A percentile compares a stretch with the other conserved stretches of the same genome.
Conservation (phyloP, 2,797 vertebrate species). For the Cossypha heuglini region DNA sequence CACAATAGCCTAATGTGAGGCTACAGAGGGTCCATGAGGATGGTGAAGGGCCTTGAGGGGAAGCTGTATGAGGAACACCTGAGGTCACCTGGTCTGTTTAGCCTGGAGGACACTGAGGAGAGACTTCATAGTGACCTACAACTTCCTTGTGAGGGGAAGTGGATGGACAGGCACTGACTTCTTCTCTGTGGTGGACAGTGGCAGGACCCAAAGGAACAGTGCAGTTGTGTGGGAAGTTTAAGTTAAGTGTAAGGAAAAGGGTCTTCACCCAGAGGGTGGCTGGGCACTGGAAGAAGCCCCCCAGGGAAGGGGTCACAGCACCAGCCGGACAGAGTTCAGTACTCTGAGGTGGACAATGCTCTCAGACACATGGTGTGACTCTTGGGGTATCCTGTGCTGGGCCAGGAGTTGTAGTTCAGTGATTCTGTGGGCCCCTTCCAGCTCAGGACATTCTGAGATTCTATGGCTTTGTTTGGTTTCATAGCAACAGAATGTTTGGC, state of each 20-base stretch:
- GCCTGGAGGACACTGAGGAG: too few relatives aligned
- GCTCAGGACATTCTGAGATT: neutral
- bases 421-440: neutral
- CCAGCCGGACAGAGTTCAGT: neutral
- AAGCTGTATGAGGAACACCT: rapidly evolving
- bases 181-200: neutral
- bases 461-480: neutral
- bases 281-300: neutral
- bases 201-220: rapidly evolving
- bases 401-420: neutral
- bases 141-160: rapidly evolving
- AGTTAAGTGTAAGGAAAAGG: neutral
- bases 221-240: neutral
- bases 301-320: neutral
- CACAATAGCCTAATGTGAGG: too few relatives aligned
- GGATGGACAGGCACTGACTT: neutral
- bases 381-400: too few relatives aligned
- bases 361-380: neutral
- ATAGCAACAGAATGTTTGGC: neutral
- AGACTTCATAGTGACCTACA: rapidly evolving
- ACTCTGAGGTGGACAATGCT: neutral
- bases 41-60: neutral
- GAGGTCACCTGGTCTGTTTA: neutral
- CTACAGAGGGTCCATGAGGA: rapidly evolving
- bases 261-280: neutral